These are phyloP conservation scores for Protaetia brevitarsis DNA, from an alignment of 1,140 invertebrate species.

Conservation along the genomic window DNA sequence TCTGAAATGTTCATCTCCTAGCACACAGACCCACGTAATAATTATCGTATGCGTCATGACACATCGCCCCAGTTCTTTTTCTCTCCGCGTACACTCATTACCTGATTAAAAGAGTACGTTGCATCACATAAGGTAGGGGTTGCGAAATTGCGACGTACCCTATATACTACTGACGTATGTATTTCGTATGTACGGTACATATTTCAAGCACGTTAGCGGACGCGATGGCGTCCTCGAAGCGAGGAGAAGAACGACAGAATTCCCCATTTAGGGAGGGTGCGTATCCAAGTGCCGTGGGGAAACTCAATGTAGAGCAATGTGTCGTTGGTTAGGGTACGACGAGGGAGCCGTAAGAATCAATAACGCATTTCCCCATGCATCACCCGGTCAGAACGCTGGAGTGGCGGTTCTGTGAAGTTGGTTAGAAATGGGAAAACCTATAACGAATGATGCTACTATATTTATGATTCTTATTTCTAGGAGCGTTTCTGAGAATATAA, in stretches of 20 bases:
- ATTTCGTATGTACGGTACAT: not conserved
- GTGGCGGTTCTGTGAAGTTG: not conserved
- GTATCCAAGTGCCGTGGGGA: slow-evolving; percentile 4
- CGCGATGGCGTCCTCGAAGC: slow-evolving; percentile 7
- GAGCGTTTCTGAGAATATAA: too few species aligned
- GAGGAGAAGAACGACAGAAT: not conserved
- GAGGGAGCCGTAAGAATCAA: slow-evolving; percentile 33
- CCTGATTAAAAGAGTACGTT: slow-evolving; percentile 4
- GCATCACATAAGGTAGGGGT: not conserved
- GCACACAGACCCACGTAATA: too few species aligned
- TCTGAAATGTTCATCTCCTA: too few species aligned
- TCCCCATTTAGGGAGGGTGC: not conserved
- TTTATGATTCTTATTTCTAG: too few species aligned
- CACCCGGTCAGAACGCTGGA: slow-evolving; percentile 19
- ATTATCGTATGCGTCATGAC: not conserved
- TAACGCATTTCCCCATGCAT: slow-evolving; percentile 31
- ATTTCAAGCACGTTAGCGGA: slow-evolving; percentile 9
- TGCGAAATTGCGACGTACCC: not conserved
- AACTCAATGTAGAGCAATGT: slow-evolving; percentile 38
- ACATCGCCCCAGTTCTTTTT: not conserved
- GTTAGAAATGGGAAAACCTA: not conserved
- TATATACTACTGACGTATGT: not conserved
- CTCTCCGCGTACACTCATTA: not conserved
- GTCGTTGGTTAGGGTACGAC: slow-evolving; percentile 36
- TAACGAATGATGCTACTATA: not conserved